Evolutionary conservation across 1,140 invertebrate genomes (phyloP), one percentile per base, ranked within the genome.

Genomic region (Phenacoccus solenopsis): DNA sequence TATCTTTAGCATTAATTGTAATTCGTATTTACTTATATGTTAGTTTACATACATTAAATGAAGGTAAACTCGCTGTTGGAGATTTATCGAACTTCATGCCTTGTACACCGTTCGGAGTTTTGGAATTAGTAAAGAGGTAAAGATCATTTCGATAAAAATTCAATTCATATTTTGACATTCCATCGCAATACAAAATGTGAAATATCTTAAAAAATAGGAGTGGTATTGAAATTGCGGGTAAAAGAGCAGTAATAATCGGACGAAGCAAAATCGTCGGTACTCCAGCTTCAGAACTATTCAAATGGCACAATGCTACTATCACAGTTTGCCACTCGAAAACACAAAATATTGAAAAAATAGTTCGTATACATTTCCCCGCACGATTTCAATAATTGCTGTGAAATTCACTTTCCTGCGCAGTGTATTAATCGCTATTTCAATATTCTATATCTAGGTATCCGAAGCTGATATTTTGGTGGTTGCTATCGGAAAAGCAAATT

Each of bases 241-340:
- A 90, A 32, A 84, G 84, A 68, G 95, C 94, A 12, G 96, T 99
- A 16, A 95, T 99, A 10, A 78, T 99, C 49, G 97, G 97, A 2
- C 84, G 96, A 72, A 98, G 95, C 79, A 96, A 98, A 82, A 98
- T 99, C 77, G 96, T 99, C 4, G 97, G 97, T 24, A 93, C 94
- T 0, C 97, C 97, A 0, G 90, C 92, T 69, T 86, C 94, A 0
- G 94, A 98, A 80, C 81, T 99, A 12, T 83, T 99, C 7, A 93
- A 96, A 79, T 99, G 96, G 96, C 85, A 96, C 70, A 83, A 99
- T 82, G 95, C 95, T 0, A 98, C 96, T 1, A 95, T 98, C 0
- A 98, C 94, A 9, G 85, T 97, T 30, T 98, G 96, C 76, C 97
- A 99, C 80, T 98, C 96, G 0, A 91, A 87, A 81, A 98, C 96